Evolutionary conservation across 2,888 invertebrate genomes (phyloP), one percentile per base, ranked within the genome.

Genomic region (Epirrhoe alternata): DNA sequence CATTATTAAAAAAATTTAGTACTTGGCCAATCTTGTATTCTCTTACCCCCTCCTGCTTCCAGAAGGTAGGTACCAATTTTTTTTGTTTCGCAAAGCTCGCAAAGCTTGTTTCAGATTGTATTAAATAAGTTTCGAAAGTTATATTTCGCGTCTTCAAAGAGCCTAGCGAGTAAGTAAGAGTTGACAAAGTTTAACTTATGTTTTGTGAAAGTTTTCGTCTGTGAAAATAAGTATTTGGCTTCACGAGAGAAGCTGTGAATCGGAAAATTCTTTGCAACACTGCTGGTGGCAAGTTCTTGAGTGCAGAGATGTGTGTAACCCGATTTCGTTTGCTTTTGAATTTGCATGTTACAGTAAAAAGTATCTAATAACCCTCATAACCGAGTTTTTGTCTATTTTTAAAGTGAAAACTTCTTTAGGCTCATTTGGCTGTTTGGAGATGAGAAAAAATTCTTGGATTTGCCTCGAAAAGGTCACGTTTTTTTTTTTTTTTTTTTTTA

Each of bases 251-350:
- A 61, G 61, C 58, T 58, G 56, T 61, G 70, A 58, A 71, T 70
- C 50, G 71, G 68, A 71, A 71, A 71, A 69, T 67, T 68, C 68
- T 68, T 66, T 59, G 65, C 64, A 49, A 42, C 64, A 47, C 63
- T 68, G 65, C 49, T 45, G 65, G 54, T 49, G 57, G 50, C 49
- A 66, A 61, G n/a, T 58, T 57, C 33, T 51, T 45, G 50, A 55
- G 17, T 61, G 65, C 56, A 58, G 49, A 45, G 16, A 59, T 66
- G 61, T 63, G 42, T 53, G 30, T 56, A 64, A 66, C 56, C 45
- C 38, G 51, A 64, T 67, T 63, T 59, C 45, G 61, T 67, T 64
- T 59, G 24, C 51, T 54, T 63, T 61, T 47, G 47, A 51, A 31
- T 60, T 60, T 45, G 52, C 38, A n/a, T 47, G 47, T 56, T 8